Base-by-base conservation (phyloP, 2,113 vertebrate genomes). In the Fulmarus glacialis region DNA sequence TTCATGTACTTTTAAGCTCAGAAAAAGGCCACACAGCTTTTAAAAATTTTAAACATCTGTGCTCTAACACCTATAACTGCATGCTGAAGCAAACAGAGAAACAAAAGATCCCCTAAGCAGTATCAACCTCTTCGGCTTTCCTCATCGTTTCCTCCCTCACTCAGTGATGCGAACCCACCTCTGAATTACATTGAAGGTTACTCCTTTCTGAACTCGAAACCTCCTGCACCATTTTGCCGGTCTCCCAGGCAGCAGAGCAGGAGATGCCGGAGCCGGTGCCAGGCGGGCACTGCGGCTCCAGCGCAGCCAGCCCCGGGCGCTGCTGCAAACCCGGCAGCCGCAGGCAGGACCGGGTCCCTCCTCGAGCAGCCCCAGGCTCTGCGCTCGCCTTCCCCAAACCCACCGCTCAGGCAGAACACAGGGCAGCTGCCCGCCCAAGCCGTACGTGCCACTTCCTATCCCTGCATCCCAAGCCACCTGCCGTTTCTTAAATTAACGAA, bases 281-380 rank as follows among this genome's bases (percentile, higher is more conserved):
- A 96, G 93, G 97, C 80, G 97, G 45, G 23, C 45, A n/a, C 56
- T 16, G 22, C 90, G 90, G 85, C 96, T 83, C 85, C 94, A 96
- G 93, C 40, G 67, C 92, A 91, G 58, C 93, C 95, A 97, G 24
- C 93, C 91, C 93, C 94, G 95, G 98, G 98, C 95, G 95, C 97
- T 96, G 98, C 97, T 89, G 93, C 97, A 98, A 95, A 97, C 95
- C 94, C 96, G 91, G 87, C 96, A 94, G 97, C 97, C 96, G 97
- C 97, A 96, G 97, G 88, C 95, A 97, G 42, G 66, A 23, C 15
- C 36, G 87, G 50, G 34, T 15, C 20, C 47, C 82, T 96, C 84
- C 96, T 89, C 42, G 4, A 85, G 95, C 90, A 95, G 94, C 92
- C 79, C 89, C 52, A 47, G 82, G 91, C 77, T 91, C 81, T 74